Base-by-base conservation (phyloP, 2,797 vertebrate genomes). In the Anas georgica region DNA sequence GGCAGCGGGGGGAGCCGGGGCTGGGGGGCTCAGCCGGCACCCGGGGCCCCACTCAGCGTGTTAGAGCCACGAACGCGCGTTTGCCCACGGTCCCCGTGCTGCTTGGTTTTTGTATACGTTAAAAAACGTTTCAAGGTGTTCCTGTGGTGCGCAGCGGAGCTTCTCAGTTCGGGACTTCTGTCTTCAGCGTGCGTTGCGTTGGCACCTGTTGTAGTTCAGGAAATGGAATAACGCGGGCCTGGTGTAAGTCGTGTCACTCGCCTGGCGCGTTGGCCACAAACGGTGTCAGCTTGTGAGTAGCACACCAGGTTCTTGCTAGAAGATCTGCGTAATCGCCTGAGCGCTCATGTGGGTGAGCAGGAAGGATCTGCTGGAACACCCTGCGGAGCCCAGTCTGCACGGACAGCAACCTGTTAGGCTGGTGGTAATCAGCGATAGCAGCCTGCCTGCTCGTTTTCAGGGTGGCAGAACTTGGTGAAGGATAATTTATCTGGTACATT, bases 41-140 rank as follows among this genome's bases (percentile, higher is more conserved):
- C 70, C 1, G 0, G 3, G 18, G 33, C 28, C 4, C 0, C 1
- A 2, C 11, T 29, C 45, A 7, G 6, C 6, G 4, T 14, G 0
- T 58, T 56, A 15, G 0, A 29, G 59, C 7, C 66, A 43, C 37
- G 25, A 25, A 8, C 25, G 6, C 0, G 0, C 45, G 28, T 55
- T 43, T 64, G 20, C 60, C 20, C 25, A 6, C 43, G 2, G 21
- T 6, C 31, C 58, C 6, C 17, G 12, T 0, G 0, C 31, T 10
- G 56, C 58, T 18, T 33, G 0, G 52, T 75, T 52, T 41, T n/a
- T 23, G 37, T 13, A 16, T 3, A 4, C 1, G 10, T 13, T 58
- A 58, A 20, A 62, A 31, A 0, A 0, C 9, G 46, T 54, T 72
- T 6, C 4, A 37, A 77, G n/a, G 43, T 21, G 10, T 13, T 20